These are phyloP conservation scores for Chrysina gloriosa DNA, from an alignment of 2,888 invertebrate species.

Conservation along the genomic window DNA sequence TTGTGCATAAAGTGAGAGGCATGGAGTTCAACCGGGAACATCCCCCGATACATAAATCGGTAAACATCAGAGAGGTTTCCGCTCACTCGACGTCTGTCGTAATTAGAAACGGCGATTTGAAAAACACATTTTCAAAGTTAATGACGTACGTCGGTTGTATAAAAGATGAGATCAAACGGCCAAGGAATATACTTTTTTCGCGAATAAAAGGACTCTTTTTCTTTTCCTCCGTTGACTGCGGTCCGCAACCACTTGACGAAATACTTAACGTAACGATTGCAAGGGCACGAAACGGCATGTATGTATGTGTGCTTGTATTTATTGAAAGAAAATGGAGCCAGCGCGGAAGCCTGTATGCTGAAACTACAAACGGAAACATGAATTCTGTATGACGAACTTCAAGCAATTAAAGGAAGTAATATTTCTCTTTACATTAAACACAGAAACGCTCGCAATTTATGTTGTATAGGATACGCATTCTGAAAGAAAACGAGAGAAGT, in stretches of 20 bases:
- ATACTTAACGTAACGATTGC: constrained; percentile 34
- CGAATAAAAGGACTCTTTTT: constrained; percentile 38
- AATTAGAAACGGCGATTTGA: constrained; percentile 42
- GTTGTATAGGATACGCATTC: no score
- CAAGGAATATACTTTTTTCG: constrained; percentile 46
- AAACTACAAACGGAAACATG: neutral
- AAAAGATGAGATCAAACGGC: constrained; percentile 60
- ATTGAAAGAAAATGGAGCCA: constrained; percentile 6
- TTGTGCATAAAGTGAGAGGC: constrained; percentile 30
- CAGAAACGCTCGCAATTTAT: no score
- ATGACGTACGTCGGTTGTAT: constrained; percentile 57
- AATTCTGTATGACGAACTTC: neutral
- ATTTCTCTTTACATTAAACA: no score
- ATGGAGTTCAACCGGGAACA: constrained; percentile 37
- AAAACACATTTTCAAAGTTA: constrained; percentile 55
- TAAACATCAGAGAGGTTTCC: constrained; percentile 51
- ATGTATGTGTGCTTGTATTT: constrained; percentile 17
- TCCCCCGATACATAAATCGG: constrained; percentile 53
- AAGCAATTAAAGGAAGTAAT: no score
- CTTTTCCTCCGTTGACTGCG: constrained; percentile 25
- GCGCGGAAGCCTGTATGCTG: neutral
- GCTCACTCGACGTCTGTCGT: constrained; percentile 36
- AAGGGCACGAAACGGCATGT: constrained; percentile 29
- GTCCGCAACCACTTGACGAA: constrained; percentile 31
- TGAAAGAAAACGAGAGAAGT: no score